A percentile compares a stretch with the other conserved stretches of the same genome.
These are phyloP conservation scores for Micromys minutus DNA, from an alignment of 2,113 vertebrate genomes.

Conservation along the genomic window DNA sequence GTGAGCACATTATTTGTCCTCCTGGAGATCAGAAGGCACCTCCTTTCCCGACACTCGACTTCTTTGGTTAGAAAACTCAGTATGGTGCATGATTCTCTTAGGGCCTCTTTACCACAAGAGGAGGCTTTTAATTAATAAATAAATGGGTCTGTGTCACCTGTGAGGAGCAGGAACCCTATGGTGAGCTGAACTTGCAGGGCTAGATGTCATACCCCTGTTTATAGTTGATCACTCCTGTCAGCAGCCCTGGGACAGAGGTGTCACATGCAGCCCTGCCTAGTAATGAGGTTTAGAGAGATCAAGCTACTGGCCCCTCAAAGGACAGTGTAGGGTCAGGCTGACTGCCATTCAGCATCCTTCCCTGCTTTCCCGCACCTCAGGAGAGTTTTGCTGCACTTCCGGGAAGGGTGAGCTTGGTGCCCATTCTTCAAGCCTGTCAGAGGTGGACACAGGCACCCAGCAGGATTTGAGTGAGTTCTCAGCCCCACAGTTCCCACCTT, in stretches of 20 bases:
- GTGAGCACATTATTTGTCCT: background rate
- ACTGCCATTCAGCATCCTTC: background rate
- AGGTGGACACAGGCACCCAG: background rate
- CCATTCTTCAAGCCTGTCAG: background rate
- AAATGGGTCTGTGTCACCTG: background rate
- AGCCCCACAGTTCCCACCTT: background rate
- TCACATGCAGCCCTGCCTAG: background rate
- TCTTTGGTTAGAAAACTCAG: background rate
- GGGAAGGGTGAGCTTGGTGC: too few species aligned
- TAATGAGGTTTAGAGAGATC: background rate
- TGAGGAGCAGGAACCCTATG: background rate
- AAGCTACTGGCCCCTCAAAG: too few species aligned
- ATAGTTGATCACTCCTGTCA: background rate
- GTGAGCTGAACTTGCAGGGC: background rate
- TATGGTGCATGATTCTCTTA: background rate
- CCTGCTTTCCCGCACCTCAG: background rate
- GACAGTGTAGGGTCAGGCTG: background rate
- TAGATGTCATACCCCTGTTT: background rate
- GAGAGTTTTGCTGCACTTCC: background rate
- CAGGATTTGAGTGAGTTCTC: background rate
- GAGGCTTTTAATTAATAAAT: background rate
- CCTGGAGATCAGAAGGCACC: background rate
- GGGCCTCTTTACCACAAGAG: background rate
- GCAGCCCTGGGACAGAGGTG: background rate
- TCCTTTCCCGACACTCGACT: accelerated